These are phyloP conservation scores for Mycetomoellerius zeteki DNA, from an alignment of 1,140 invertebrate species.

Conservation along the genomic window DNA sequence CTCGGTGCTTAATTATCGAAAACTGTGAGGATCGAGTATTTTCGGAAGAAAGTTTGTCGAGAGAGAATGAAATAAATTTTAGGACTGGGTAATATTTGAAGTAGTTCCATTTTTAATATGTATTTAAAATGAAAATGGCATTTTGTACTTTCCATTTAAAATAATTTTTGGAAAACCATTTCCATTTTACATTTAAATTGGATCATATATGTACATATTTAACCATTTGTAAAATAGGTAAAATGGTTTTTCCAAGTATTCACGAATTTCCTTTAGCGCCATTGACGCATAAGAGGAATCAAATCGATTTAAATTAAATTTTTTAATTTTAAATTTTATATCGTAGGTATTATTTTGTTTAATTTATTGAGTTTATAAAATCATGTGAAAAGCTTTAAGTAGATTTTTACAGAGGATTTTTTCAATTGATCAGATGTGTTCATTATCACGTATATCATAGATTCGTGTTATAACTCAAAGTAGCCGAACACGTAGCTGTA, in stretches of 20 bases:
- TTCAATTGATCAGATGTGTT: background rate
- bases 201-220: no score
- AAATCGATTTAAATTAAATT: no score
- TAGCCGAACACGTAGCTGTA: slow-evolving; percentile 79
- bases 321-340: no score
- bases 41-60: slow-evolving; percentile 1
- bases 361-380: background rate
- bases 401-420: slow-evolving; percentile 1
- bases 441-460: background rate
- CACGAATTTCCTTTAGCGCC: no score
- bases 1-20: slow-evolving; percentile 75
- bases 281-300: no score
- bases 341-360: background rate
- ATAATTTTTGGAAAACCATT: background rate
- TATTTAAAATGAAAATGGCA: no score
- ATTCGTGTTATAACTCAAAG: slow-evolving; percentile 41
- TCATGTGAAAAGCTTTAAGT: background rate
- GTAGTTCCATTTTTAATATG: no score
- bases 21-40: background rate
- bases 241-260: no score
- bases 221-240: no score
- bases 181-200: background rate
- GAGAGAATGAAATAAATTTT: background rate
- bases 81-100: background rate
- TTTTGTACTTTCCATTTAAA: background rate